Base-by-base conservation (phyloP, 1,140 invertebrate genomes). In the Dendrolimus punctatus region DNA sequence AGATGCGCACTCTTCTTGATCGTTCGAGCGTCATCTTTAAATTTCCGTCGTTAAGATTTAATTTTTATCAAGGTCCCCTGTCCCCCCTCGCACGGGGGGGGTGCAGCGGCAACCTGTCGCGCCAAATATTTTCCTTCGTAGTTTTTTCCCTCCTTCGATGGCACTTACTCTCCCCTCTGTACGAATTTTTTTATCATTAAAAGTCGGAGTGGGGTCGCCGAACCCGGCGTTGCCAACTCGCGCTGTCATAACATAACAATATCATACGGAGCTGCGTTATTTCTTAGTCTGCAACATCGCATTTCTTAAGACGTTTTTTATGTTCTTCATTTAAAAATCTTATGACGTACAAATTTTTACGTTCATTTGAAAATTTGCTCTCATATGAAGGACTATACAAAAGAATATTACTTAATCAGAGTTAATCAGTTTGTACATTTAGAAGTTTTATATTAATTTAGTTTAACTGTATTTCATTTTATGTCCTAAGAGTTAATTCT, bases 181-280 rank as follows among this genome's bases (percentile, higher is more conserved):
- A 83, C 82, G 82, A 79, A 85, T 85, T 84, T 85, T 85, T 85
- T 85, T 85, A 85, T 85, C 82, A 85, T 85, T 85, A 84, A 85
- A 85, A 84, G 73, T 66, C 74, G 57, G 76, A 77, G 75, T 78
- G 71, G 82, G 82, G 82, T 84, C 82, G 79, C 58, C 79, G 79
- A 82, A 82, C 82, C 61, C 79, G 69, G 43, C 76, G 69, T 76
- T 76, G 68, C 76, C 70, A 75, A 64, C 75, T 67, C 71, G 67
- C 80, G 68, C 68, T 83, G 80, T 84, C 80, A 85, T 84, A 85
- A 85, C 80, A 85, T 75, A 79, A 80, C 79, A 76, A 66, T 80
- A 75, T 81, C 79, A 71, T 76, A 71, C 65, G 61, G 57, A 63
- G 71, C 68, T 64, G 49, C 49, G 46, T 49, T 53, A 60, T 72